Conservation (phyloP, 2,113 vertebrate genomes). For the Sprattus sprattus region DNA sequence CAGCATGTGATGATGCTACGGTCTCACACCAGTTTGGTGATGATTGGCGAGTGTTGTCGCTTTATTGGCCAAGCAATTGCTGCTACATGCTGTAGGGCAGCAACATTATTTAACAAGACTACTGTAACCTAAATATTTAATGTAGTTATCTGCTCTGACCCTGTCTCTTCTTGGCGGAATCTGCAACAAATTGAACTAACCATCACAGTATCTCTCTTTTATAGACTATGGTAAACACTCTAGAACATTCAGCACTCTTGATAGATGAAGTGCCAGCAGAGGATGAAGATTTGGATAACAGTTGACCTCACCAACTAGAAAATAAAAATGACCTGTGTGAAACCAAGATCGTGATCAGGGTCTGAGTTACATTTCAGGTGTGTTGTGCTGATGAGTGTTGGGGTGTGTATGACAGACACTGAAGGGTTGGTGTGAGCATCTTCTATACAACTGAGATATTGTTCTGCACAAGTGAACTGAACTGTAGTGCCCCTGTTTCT, state of each 20-base stretch:
- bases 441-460: too few species aligned
- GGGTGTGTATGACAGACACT: neutral
- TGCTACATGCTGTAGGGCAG: neutral
- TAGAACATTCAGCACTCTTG: neutral
- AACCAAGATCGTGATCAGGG: neutral
- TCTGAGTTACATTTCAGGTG: neutral
- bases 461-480: neutral
- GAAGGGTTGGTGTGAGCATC: neutral
- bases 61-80: neutral
- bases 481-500: neutral
- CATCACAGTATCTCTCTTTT: neutral
- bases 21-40: neutral
- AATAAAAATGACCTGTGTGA: neutral
- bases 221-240: neutral
- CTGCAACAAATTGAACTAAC: neutral
- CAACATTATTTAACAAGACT: neutral
- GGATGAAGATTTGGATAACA: neutral
- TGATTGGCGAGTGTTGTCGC: neutral
- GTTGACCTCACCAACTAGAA: neutral
- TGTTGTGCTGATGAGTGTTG: neutral
- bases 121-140: neutral
- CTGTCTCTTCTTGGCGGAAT: neutral
- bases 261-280: too few species aligned
- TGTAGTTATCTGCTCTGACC: neutral
- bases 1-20: neutral